Percentiles rank a stretch among this genome's conserved stretches.
phyloP scores from a whole-genome alignment of 2,113 vertebrate genomes.

The Dromas ardeola region DNA sequence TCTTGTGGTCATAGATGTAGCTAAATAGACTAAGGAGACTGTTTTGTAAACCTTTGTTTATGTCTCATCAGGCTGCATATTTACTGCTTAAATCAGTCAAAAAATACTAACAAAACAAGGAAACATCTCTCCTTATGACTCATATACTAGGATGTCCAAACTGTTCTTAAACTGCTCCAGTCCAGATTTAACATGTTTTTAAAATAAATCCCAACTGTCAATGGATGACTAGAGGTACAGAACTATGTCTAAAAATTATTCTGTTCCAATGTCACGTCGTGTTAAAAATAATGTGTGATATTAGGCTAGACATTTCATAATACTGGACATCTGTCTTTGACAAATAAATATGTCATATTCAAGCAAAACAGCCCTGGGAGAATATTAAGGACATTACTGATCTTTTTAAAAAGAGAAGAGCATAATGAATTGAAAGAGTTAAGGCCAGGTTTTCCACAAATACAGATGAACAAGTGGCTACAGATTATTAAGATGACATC shows the following conservation, averaged over 20 bases:
- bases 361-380: background rate
- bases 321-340: background rate
- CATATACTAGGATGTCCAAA: background rate
- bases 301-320: background rate
- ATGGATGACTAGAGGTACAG: background rate
- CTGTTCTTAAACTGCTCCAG: background rate
- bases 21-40: background rate
- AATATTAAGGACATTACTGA: background rate
- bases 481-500: background rate
- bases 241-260: background rate
- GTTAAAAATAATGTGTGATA: background rate
- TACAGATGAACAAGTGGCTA: background rate
- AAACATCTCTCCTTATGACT: background rate
- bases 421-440: background rate
- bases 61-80: background rate
- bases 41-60: conserved; percentile 2
- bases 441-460: background rate
- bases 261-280: background rate
- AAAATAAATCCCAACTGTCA: conserved; percentile 18
- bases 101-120: background rate
- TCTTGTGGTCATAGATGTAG: background rate
- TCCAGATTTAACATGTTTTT: background rate
- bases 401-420: background rate
- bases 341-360: background rate
- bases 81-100: background rate